A percentile compares a stretch with the other conserved stretches of the same genome.
Evolutionary conservation across 2,113 vertebrate species (phyloP).

Genomic region (Oryzias curvinotus): DNA sequence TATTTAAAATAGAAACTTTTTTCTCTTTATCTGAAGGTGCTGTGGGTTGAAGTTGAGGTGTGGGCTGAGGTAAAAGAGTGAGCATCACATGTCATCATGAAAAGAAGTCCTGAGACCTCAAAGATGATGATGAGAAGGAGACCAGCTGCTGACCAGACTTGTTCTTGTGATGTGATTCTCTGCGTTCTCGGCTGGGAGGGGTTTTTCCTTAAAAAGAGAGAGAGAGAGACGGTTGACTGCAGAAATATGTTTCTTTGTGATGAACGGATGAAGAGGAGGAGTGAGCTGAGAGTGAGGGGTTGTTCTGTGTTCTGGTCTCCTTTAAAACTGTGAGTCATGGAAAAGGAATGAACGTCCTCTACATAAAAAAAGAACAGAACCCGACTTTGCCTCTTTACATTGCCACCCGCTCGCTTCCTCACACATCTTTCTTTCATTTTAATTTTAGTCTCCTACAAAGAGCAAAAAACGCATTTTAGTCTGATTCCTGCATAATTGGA

Average conservation of each 20-base stretch:
- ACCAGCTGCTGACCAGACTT: constrained; percentile 61
- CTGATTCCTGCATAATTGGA: constrained; percentile 43
- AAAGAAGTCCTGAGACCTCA: constrained; percentile 13
- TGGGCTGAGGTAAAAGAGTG: constrained; percentile 7
- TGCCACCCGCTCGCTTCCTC: constrained; percentile 16
- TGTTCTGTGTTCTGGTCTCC: constrained; percentile 51
- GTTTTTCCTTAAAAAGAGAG: constrained; percentile 74
- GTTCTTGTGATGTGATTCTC: constrained; percentile 36
- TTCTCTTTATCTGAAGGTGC: neutral
- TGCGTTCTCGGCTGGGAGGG: constrained; percentile 42
- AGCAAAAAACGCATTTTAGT: constrained; percentile 38
- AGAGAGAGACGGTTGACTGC: constrained; percentile 34
- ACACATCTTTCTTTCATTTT: constrained; percentile 10
- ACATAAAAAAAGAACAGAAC: constrained; percentile 31
- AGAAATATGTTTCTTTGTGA: constrained; percentile 24
- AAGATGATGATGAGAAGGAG: constrained; percentile 2
- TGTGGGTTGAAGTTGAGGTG: neutral
- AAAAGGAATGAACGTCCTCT: constrained; percentile 65
- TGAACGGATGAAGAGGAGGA: constrained; percentile 34
- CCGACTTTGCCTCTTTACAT: constrained; percentile 28
- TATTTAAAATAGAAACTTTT: neutral
- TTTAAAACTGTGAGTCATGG: constrained; percentile 69
- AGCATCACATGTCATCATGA: neutral
- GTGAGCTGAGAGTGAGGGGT: constrained; percentile 10
- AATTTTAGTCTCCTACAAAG: constrained; percentile 47